A percentile compares a stretch with the other conserved stretches of the same genome.
Evolutionary conservation across 2,888 invertebrate genomes (phyloP).

Genomic region (Parapristionchus giblindavisi): DNA sequence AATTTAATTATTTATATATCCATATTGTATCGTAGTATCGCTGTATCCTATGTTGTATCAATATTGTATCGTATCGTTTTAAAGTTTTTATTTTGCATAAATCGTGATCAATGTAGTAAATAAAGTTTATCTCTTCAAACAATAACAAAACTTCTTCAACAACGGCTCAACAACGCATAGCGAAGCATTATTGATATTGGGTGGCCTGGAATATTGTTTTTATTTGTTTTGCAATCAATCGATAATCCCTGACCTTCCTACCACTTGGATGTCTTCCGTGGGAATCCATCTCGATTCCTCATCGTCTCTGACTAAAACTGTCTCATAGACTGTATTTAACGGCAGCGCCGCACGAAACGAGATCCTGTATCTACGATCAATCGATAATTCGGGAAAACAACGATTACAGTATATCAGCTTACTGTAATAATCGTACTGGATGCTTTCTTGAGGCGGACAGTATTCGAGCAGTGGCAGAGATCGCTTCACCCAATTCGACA

Average conservation of each 20-base stretch:
- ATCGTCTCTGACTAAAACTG: conserved; percentile 31
- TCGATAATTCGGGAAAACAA: neutral
- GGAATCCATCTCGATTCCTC: neutral
- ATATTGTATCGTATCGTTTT: neutral
- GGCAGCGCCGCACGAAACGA: neutral
- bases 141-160: conserved; percentile 29
- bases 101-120: neutral
- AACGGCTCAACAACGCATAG: conserved; percentile 12
- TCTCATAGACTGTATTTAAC: conserved; percentile 18
- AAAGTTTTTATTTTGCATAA: neutral
- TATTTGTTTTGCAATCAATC: neutral
- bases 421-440: conserved; percentile 30
- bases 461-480: neutral
- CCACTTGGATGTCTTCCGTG: conserved; percentile 21
- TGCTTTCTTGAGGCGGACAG: conserved; percentile 8
- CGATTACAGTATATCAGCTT: neutral
- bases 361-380: conserved; percentile 4
- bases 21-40: neutral
- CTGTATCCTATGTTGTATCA: no score
- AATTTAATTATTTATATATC: no score
- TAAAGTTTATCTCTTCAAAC: neutral
- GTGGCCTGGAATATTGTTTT: neutral
- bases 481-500: neutral
- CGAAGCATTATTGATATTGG: conserved; percentile 11
- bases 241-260: neutral